Base-by-base conservation (phyloP, 92 coral and sea anemone genomes). In the Siderastrea radians region DNA sequence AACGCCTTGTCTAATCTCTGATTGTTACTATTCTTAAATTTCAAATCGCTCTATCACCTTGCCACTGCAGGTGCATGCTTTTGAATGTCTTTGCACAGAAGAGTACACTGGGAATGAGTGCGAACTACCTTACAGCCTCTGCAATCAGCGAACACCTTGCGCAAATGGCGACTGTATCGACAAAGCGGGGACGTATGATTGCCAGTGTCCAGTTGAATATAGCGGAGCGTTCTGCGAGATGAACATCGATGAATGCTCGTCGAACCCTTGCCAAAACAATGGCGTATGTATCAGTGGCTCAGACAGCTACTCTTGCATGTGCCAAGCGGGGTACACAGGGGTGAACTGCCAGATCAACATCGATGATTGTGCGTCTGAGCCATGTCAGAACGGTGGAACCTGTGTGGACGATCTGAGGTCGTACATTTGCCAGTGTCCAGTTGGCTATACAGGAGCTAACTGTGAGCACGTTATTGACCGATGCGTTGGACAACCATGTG, bases 301-400 rank as follows among this genome's bases (percentile, higher is more conserved):
- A 9, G 92, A 88, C 69, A 52, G 61, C 12, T 90, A 82, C 83
- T 67, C 68, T 53, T 90, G 93, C 74, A 47, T 16, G 6, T 90
- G 93, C 14, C 83, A 67, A 4, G 19, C 12, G 49, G 92, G 92
- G 15, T 89, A 53, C 84, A 78, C 70, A 17, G 93, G 93, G 45
- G 62, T n/a, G 44, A 90, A 78, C 38, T 26, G 38, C 38, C 38
- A 26, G 38, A 26, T 26, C 38, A 26, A 26, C 38, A 26, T 26
- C 38, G 93, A 93, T 49, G 99, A 95, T 38, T 96, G 99, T 86
- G 91, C 93, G 49, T 53, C 94, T 9, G 86, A 77, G 0, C 99
- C 98, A 1, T 96, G 99, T 49, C 82, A 66, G 83, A 93, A 93
- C 54, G 86, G 72, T 26, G 38, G 38, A 26, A 26, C 38, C 38